Percentiles rank a stretch among this genome's conserved stretches.
phyloP scores from a whole-genome alignment of 64 coral and sea anemone genomes.

The Hydrozoanthus tunicans region DNA sequence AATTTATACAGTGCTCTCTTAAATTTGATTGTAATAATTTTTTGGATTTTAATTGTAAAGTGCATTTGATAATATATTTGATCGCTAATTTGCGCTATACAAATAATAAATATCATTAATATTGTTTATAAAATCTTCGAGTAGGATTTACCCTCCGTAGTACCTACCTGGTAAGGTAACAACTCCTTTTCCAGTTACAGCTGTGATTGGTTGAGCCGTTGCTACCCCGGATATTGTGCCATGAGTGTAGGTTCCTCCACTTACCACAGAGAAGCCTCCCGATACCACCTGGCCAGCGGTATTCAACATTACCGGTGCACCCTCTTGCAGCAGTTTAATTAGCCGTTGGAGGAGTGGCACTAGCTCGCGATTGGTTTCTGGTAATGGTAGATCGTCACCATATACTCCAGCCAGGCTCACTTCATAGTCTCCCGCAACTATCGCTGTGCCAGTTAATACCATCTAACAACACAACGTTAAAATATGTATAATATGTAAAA shows the following conservation, averaged over 20 bases:
- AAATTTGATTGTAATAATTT: no score
- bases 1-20: no score
- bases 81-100: no score
- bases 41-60: no score
- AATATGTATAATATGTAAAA: no score
- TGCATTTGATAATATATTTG: no score
- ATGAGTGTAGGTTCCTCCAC: slow-evolving; percentile 59
- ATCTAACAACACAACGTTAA: slow-evolving; percentile 58
- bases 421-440: slow-evolving; percentile 86
- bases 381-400: slow-evolving; percentile 87
- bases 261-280: slow-evolving; percentile 57
- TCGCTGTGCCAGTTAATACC: slow-evolving; percentile 71
- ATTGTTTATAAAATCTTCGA: not conserved
- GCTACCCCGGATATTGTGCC: not conserved
- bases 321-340: slow-evolving; percentile 87
- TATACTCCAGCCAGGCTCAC: slow-evolving; percentile 78
- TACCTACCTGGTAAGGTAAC: slow-evolving; percentile 31
- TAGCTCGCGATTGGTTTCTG: slow-evolving; percentile 86
- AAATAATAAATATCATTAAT: no score
- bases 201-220: not conserved
- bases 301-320: slow-evolving; percentile 71
- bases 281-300: slow-evolving; percentile 81
- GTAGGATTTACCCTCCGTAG: not conserved
- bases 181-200: slow-evolving; percentile 26
- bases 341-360: slow-evolving; percentile 93